Base-by-base conservation (phyloP, 2,888 invertebrate genomes). In the Sminthurides aquaticus region DNA sequence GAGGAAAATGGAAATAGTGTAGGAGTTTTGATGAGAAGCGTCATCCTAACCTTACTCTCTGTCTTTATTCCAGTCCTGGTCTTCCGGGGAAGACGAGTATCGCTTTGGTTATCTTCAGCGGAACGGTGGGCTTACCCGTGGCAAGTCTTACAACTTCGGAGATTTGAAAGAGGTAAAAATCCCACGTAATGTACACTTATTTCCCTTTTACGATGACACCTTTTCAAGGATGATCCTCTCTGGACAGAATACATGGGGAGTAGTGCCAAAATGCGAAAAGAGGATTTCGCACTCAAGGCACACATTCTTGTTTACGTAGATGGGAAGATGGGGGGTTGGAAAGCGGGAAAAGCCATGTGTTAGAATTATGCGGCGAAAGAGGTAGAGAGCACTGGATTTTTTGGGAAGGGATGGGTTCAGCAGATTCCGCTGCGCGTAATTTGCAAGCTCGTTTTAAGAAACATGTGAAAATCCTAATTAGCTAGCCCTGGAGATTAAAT, bases 11-110 rank as follows among this genome's bases (percentile, higher is more conserved):
- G n/a, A n/a, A n/a, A n/a, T n/a, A n/a, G n/a, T n/a, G n/a, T n/a
- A n/a, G n/a, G n/a, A n/a, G n/a, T n/a, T n/a, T n/a, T n/a, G n/a
- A n/a, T n/a, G n/a, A n/a, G n/a, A n/a, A n/a, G n/a, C n/a, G n/a
- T n/a, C n/a, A n/a, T n/a, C n/a, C n/a, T n/a, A n/a, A n/a, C n/a
- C n/a, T n/a, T n/a, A n/a, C n/a, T n/a, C n/a, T n/a, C n/a, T 34
- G 8, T 34, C 43, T 57, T 11, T 61, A 15, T 29, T 62, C 22
- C 49, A 67, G 64, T 67, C 67, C 61, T 69, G 69, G 69, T 69
- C 69, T 58, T 69, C 69, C 15, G 69, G 61, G 49, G 69, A 69
- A 43, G 69, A 67, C 29, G 60, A 64, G 28, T 64, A 67, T 56
- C 64, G 64, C 28, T 64, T 61, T 57, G 67, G 63, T 57, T 62